Evolutionary conservation across 2,113 vertebrate species (phyloP), one percentile per base, ranked within the genome.

Genomic region (Grammomys surdaster): DNA sequence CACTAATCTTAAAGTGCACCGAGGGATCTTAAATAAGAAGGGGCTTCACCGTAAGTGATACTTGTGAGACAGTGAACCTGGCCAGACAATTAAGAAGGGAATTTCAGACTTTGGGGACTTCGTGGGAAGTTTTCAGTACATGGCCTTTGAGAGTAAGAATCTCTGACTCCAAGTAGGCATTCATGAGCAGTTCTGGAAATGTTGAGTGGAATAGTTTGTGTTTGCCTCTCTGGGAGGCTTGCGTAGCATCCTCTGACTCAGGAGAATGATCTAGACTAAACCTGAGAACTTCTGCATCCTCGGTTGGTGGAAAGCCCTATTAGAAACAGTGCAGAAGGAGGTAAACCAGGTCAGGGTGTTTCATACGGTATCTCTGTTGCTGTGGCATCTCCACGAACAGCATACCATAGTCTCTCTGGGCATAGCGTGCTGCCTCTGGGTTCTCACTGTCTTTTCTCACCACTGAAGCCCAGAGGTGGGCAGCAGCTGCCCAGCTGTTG

Each of bases 21-120:
- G 70, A 70, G 7, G 91, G 63, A 69, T 13, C 67, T 94, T 88
- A 82, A 93, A 73, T 95, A 75, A 63, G 48, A 95, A 22, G 17
- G 73, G 58, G 54, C 77, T 96, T 91, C 58, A 43, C 69, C 56
- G 1, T 36, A 81, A 69, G 43, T 46, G 28, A 81, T 31, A 70
- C n/a, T 90, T 90, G 33, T 88, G 70, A 95, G 56, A 81, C 31
- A 65, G 33, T 80, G 19, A 90, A 56, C 24, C 40, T 90, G 65
- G 56, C 36, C 82, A 40, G 90, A 60, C 4, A 60, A 54, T 87
- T 86, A 84, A 73, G 48, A 89, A 2, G 87, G 54, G 40, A 69
- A 63, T 92, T 73, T 67, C 51, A 20, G 46, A n/a, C 28, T 88
- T 88, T 69, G 22, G 81, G 63, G 24, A 43, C 63, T 84, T 31